Base-by-base conservation (phyloP, 2,113 vertebrate genomes). In the Ploceus nigricollis region DNA sequence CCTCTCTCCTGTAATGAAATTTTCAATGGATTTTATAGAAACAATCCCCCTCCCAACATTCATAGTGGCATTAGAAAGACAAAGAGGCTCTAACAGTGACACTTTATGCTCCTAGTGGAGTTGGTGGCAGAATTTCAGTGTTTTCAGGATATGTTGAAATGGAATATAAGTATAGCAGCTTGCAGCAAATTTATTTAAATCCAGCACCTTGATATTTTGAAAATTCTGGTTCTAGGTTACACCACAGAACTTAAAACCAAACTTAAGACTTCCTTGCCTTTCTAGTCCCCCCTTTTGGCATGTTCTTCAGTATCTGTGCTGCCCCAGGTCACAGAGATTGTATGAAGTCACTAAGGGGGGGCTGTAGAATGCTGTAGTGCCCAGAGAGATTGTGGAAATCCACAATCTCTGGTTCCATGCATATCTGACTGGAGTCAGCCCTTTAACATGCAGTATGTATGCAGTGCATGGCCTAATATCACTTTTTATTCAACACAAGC, bases 121-220 rank as follows among this genome's bases (percentile, higher is more conserved):
- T n/a, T 7, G 1, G 19, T 80, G 37, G 48, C 66, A 92, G 63
- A 90, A 77, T 56, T 64, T 30, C 57, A 40, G 14, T 51, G 30
- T 60, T 90, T 79, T 64, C 58, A 45, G 47, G 24, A 72, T 22
- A 51, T 13, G 1, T 8, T 79, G n/a, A 66, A 84, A 78, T 24
- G 6, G 13, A 80, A 20, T n/a, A n/a, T 8, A 82, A 56, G 10
- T 44, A 72, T 9, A 56, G 20, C 21, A 70, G 20, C 5, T 92
- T 80, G 76, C 40, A 66, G 14, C 22, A 87, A 21, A 31, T 72
- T 56, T 83, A 54, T 70, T 86, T 83, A 80, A 95, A 94, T 53
- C 35, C 35, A 85, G 11, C 6, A 68, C 10, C 39, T 47, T 9
- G 15, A 16, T 61, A 64, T 33, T 61, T 35, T 73, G 50, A 65